phyloP scores from a whole-genome alignment of 2,797 vertebrate genomes.

The Karalla daura region DNA sequence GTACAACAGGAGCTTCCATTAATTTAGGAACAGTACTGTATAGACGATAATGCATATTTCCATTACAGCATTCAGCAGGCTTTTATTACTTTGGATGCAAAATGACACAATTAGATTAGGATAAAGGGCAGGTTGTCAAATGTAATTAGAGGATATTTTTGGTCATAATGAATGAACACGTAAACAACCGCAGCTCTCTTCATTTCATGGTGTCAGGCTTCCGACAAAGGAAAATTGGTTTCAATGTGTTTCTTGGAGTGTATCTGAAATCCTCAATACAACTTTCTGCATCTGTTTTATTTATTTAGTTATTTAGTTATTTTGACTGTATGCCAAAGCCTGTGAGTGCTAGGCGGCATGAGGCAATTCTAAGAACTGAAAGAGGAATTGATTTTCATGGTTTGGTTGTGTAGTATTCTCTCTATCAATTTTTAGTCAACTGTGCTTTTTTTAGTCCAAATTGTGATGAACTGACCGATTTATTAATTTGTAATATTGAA shows the following conservation, averaged over 20 bases:
- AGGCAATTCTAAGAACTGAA: constrained; percentile 4
- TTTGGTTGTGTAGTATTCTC: no score
- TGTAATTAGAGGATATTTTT: constrained; percentile 62
- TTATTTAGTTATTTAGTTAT: neutral
- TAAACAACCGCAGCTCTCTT: constrained; percentile 41
- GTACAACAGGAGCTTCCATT: constrained; percentile 36
- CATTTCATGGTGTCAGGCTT: constrained; percentile 12
- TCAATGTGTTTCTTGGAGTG: constrained; percentile 26
- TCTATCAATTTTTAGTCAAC: no score
- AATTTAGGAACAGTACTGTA: constrained; percentile 10
- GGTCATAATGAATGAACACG: constrained; percentile 46
- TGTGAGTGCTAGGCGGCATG: neutral
- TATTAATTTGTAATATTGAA: no score
- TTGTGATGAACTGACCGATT: no score
- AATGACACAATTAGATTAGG: constrained; percentile 73
- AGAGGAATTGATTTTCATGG: constrained; percentile 17
- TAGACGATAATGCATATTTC: constrained; percentile 56
- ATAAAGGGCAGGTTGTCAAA: constrained; percentile 71
- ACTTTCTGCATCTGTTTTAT: neutral
- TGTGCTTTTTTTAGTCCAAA: no score
- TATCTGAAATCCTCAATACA: constrained; percentile 26
- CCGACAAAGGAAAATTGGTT: constrained; percentile 3
- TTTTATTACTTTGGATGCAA: constrained; percentile 59
- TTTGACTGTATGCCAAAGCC: neutral
- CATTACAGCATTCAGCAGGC: constrained; percentile 47